Conservation (phyloP, 2,797 vertebrate species). For the Acropternis orthonyx region DNA sequence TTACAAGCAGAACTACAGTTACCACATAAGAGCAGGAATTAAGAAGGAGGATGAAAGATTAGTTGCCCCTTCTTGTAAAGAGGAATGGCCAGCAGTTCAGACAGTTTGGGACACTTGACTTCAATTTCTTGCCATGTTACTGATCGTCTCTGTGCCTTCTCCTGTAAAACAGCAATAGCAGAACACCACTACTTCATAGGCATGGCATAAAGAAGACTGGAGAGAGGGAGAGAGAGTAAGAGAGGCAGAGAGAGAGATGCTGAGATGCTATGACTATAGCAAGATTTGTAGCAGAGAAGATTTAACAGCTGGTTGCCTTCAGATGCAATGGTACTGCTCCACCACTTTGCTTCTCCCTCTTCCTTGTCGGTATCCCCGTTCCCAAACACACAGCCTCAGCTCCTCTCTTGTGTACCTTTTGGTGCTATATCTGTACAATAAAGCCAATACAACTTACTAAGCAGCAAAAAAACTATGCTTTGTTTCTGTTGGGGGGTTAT, state of each 20-base stretch:
- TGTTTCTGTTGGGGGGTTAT: neutral
- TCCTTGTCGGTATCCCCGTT: neutral
- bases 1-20: neutral
- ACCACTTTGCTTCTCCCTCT: neutral
- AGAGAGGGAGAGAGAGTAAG: neutral
- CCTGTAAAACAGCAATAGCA: neutral
- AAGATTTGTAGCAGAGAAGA: neutral
- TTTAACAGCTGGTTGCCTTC: neutral
- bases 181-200: accelerated
- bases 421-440: neutral
- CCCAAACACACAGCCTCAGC: neutral
- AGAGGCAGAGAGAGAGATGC: neutral
- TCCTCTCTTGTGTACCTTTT: neutral
- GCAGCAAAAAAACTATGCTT: neutral
- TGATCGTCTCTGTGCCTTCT: neutral
- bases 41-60: neutral
- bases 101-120: neutral
- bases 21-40: neutral
- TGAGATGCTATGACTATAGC: neutral
- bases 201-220: neutral
- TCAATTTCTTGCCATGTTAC: neutral
- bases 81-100: neutral
- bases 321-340: neutral
- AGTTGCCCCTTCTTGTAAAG: neutral
- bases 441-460: neutral